These are phyloP conservation scores for Apis laboriosa DNA, from an alignment of 1,140 invertebrate genomes.

Conservation along the genomic window DNA sequence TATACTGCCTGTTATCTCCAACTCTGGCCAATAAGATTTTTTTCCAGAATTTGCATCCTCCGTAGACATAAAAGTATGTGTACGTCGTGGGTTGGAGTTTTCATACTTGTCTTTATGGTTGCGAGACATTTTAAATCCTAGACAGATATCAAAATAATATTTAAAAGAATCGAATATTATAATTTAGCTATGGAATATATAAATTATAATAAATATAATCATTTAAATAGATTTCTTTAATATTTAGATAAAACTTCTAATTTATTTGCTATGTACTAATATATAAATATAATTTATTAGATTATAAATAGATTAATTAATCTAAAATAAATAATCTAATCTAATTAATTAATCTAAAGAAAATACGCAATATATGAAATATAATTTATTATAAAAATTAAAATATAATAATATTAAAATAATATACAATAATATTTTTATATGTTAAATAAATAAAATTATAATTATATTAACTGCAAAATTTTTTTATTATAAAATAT, in stretches of 20 bases:
- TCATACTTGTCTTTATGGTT: conserved; percentile 87
- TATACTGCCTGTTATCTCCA: conserved; percentile 91
- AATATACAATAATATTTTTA: background rate
- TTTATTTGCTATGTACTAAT: background rate
- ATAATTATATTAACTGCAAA: background rate
- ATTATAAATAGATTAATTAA: background rate
- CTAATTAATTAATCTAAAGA: too few species aligned
- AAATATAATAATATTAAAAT: too few species aligned
- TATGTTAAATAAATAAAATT: background rate
- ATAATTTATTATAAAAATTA: background rate
- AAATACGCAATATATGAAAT: too few species aligned
- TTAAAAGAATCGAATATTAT: conserved; percentile 21
- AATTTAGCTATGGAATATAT: background rate
- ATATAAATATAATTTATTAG: background rate
- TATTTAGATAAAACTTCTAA: background rate
- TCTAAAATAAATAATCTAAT: background rate
- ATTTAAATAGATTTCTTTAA: too few species aligned
- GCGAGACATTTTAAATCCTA: conserved; percentile 85
- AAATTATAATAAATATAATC: background rate
- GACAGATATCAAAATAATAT: conserved; percentile 52
- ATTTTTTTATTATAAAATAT: background rate
- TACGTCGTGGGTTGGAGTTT: conserved; percentile 86
- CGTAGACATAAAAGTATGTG: conserved; percentile 94
- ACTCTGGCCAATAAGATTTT: conserved; percentile 91
- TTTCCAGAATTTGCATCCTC: conserved; percentile 95